These are phyloP conservation scores for Saccostrea glomerata DNA, from an alignment of 1,140 invertebrate genomes.

Conservation along the genomic window DNA sequence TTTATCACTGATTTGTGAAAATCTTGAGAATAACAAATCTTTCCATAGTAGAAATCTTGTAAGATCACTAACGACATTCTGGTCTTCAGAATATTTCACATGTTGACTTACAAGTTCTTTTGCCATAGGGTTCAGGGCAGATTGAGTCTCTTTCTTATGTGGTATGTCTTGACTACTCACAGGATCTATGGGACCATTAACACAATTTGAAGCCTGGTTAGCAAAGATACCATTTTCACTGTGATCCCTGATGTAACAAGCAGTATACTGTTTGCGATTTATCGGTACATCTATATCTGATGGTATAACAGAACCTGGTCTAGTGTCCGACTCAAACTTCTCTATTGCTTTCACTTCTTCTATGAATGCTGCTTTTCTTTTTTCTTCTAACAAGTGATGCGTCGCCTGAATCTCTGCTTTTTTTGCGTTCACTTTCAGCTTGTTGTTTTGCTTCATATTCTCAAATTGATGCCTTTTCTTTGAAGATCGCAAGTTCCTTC, in stretches of 20 bases:
- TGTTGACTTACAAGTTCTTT: background rate
- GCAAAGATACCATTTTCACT: background rate
- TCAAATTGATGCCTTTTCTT: background rate
- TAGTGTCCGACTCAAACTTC: background rate
- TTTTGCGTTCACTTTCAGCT: background rate
- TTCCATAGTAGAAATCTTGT: too few relatives aligned
- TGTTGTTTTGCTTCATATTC: background rate
- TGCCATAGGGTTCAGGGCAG: background rate
- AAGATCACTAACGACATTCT: too few relatives aligned
- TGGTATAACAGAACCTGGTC: background rate
- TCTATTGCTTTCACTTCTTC: background rate
- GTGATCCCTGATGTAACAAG: background rate
- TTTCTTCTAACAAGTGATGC: background rate
- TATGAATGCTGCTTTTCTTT: background rate
- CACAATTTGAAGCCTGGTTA: background rate
- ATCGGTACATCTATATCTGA: background rate
- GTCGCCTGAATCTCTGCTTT: background rate
- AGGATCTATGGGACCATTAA: background rate
- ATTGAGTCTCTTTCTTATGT: too few relatives aligned
- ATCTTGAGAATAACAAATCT: conserved; percentile 40
- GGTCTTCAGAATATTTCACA: too few relatives aligned
- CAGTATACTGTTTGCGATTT: background rate
- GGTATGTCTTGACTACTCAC: background rate
- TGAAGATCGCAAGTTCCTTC: background rate
- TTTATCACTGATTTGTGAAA: conserved; percentile 16